Base-by-base conservation (phyloP, 1,140 invertebrate species). In the Manduca sexta region DNA sequence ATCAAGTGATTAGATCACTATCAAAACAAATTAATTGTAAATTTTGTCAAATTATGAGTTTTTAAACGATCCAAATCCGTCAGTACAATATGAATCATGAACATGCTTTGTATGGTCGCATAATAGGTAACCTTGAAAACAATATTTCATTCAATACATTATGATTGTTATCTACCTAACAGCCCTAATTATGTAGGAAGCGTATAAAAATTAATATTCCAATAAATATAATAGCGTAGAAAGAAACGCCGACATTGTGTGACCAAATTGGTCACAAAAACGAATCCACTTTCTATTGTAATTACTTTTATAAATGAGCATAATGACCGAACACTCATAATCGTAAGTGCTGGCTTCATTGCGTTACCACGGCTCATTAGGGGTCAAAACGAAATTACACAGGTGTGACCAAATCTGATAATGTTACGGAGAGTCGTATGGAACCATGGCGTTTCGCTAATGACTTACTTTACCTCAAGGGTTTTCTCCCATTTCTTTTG, bases 401-500 rank as follows among this genome's bases (percentile, higher is more conserved):
- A 53, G 77, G 76, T 84, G 77, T 82, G 78, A 82, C 78, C 66
- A 61, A 80, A 84, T 84, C 73, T 73, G 78, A 84, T 84, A 78
- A 75, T 76, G 65, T 72, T 45, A 48, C 63, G 57, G 50, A 73
- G 69, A 69, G 68, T 50, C 50, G 55, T 65, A 73, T 74, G 74
- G 71, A 64, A n/a, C n/a, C n/a, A n/a, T n/a, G 40, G 44, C 71
- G 59, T 64, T 59, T 56, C 45, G 15, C 10, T 40, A 40, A 40
- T 40, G 18, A 12, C 14, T 40, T 18, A n/a, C 21, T 26, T 26
- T 26, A 26, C 4, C 21, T 26, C 21, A 26, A 26, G 8, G 0
- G 8, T 26, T 26, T 26, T 8, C 21, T 26, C 8, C 21, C 21
- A 5, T 26, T 26, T 3, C 21, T 14, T 13, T 35, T n/a, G n/a